phyloP scores from a whole-genome alignment of 2,113 vertebrate species.

The Dicentrarchus labrax region DNA sequence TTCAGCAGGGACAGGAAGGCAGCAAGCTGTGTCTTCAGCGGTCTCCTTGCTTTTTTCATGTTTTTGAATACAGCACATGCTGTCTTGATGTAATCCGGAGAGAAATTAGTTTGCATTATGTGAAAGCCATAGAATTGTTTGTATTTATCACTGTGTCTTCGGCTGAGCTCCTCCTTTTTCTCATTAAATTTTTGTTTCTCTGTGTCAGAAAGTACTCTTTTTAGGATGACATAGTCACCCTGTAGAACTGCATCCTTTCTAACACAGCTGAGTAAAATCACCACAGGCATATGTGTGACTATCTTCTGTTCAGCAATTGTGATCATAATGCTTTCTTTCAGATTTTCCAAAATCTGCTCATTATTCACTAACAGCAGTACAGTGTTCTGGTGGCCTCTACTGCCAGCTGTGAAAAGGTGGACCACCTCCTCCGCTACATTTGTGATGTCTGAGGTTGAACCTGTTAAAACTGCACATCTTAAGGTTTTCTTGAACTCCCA shows the following conservation, averaged over 20 bases:
- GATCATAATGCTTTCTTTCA: background rate
- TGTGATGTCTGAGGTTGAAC: conserved; percentile 5
- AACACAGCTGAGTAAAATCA: conserved; percentile 54
- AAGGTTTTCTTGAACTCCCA: conserved; percentile 64
- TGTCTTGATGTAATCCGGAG: background rate
- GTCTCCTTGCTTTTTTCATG: accelerated
- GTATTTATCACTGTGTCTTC: background rate
- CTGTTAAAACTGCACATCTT: conserved; percentile 60
- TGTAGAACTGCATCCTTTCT: background rate
- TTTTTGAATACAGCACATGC: background rate
- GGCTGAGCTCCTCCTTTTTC: background rate
- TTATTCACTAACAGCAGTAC: conserved; percentile 67
- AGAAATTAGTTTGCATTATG: conserved; percentile 57
- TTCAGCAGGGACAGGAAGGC: conserved; percentile 56
- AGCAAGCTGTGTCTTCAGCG: conserved; percentile 33
- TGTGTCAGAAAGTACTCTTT: background rate
- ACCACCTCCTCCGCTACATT: conserved; percentile 46
- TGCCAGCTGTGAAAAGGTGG: conserved; percentile 48
- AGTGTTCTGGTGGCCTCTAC: conserved; percentile 38
- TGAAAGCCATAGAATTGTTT: conserved; percentile 59
- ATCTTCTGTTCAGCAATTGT: background rate
- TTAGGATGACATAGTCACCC: background rate
- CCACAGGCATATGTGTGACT: background rate
- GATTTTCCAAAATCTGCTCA: background rate
- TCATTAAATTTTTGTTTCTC: background rate